Conservation (phyloP, 2,888 invertebrate species). For the Eurytoma adleriae region DNA sequence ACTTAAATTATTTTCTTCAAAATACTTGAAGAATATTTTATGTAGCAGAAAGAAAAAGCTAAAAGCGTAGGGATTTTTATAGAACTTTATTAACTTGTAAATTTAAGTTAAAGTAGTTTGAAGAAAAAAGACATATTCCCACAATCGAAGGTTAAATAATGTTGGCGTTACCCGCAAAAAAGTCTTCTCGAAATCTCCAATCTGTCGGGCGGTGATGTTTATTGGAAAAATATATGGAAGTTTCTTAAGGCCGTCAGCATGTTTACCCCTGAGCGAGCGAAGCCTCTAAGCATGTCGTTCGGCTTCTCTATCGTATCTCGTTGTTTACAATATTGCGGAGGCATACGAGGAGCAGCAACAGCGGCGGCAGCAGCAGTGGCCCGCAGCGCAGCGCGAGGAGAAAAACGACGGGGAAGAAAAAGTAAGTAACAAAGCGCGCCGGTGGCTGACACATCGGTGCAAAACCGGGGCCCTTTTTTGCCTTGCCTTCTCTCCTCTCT, state of each 20-base stretch:
- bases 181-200: background rate
- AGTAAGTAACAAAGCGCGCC: slow-evolving; percentile 37
- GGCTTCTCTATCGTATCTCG: slow-evolving; percentile 53
- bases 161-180: background rate
- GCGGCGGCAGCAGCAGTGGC: slow-evolving; percentile 4
- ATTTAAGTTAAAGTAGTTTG: too few species aligned
- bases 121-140: slow-evolving; percentile 9
- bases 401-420: background rate
- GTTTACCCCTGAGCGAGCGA: slow-evolving; percentile 24
- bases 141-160: slow-evolving; percentile 41
- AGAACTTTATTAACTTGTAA: too few species aligned
- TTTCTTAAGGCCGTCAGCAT: slow-evolving; percentile 31
- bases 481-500: too few species aligned
- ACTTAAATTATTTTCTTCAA: too few species aligned
- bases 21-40: too few species aligned
- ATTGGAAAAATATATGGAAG: slow-evolving; percentile 39
- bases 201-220: slow-evolving; percentile 37
- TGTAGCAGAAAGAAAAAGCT: too few species aligned
- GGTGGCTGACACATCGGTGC: slow-evolving; percentile 59
- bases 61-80: too few species aligned
- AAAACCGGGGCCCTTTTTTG: slow-evolving; percentile 59
- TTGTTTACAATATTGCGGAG: slow-evolving; percentile 58
- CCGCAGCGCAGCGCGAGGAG: slow-evolving; percentile 5
- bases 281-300: slow-evolving; percentile 46
- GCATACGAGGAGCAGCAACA: slow-evolving; percentile 12